A percentile compares a stretch with the other conserved stretches of the same genome.
Evolutionary conservation across 2,797 vertebrate species (phyloP).

Genomic region (Leptodactylus fallax): DNA sequence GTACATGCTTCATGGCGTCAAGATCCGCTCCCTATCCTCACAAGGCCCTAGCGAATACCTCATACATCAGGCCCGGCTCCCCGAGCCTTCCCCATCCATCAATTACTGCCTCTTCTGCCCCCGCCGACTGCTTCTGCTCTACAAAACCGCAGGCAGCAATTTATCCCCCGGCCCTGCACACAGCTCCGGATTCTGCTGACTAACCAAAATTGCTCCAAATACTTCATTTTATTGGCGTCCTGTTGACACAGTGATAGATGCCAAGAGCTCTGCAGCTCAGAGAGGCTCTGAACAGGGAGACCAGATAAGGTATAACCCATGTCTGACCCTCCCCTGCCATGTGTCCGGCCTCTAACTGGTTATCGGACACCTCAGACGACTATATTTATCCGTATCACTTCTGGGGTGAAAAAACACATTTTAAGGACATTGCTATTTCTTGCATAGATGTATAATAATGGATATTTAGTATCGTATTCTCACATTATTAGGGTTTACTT

Average conservation of each 20-base stretch:
- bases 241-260: constrained; percentile 59
- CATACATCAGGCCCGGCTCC: constrained; percentile 51
- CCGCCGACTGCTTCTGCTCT: constrained; percentile 33
- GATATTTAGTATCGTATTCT: neutral
- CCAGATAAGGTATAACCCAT: constrained; percentile 10
- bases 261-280: constrained; percentile 38
- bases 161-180: constrained; percentile 53
- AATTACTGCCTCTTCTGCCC: constrained; percentile 33
- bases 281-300: constrained; percentile 36
- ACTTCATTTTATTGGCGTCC: constrained; percentile 61
- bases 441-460: neutral
- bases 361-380: neutral
- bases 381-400: neutral
- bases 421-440: neutral
- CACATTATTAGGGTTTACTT: neutral
- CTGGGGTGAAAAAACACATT: neutral
- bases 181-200: constrained; percentile 58
- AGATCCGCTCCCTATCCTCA: constrained; percentile 43
- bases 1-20: neutral
- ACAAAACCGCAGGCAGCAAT: constrained; percentile 56
- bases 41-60: constrained; percentile 7
- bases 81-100: constrained; percentile 54
- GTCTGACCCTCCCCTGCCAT: neutral
- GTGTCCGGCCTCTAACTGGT: neutral
- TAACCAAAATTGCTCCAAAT: constrained; percentile 58